A percentile compares a stretch with the other conserved stretches of the same genome.
Conservation (phyloP, 2,113 vertebrate species). For the Cyprinodon tularosa region DNA sequence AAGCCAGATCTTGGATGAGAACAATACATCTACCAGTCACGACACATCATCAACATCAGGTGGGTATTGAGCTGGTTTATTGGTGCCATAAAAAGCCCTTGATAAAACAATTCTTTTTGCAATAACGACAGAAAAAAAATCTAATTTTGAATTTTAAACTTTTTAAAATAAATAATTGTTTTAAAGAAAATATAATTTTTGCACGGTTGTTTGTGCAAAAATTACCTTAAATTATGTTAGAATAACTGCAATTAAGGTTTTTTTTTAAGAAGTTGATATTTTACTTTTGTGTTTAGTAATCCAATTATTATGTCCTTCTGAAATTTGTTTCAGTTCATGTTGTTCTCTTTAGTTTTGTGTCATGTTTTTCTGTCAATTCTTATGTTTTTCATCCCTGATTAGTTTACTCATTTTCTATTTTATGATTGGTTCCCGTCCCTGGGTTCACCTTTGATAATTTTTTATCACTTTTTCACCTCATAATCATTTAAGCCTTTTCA, state of each 20-base stretch:
- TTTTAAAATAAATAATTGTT: neutral
- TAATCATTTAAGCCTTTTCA: too few species aligned
- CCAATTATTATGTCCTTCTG: neutral
- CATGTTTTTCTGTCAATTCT: neutral
- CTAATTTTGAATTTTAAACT: neutral
- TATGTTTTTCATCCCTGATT: neutral
- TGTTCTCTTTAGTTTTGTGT: neutral
- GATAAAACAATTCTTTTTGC: neutral
- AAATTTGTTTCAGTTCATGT: neutral
- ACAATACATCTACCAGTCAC: neutral
- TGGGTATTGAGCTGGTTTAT: slow-evolving; percentile 8
- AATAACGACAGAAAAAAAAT: neutral
- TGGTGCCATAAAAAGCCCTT: neutral
- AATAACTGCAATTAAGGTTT: neutral
- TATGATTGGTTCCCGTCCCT: neutral
- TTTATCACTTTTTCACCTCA: neutral
- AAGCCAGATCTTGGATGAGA: slow-evolving; percentile 4
- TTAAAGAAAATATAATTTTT: neutral
- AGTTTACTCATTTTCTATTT: neutral
- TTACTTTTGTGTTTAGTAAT: neutral
- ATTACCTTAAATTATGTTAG: neutral
- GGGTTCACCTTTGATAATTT: neutral
- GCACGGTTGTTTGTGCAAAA: too few species aligned
- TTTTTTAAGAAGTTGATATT: neutral
- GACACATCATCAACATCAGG: slow-evolving; percentile 9